Conservation (phyloP, 2,888 invertebrate genomes). For the Melinopterus prodromus region DNA sequence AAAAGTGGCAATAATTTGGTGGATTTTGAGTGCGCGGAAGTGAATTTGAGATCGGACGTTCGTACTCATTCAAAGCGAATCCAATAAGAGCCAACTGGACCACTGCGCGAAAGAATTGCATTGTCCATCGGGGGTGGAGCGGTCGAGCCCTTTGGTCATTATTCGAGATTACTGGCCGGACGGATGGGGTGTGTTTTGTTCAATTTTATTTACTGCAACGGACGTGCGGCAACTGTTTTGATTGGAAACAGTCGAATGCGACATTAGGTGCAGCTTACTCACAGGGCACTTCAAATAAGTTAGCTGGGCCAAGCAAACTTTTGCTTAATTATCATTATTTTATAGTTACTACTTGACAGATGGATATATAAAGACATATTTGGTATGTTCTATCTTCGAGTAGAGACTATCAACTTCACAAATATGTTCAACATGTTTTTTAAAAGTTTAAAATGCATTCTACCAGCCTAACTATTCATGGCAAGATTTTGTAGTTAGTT, state of each 20-base stretch:
- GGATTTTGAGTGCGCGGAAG: not conserved
- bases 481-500: no score
- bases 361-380: no score
- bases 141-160: constrained; percentile 21
- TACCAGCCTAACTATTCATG: no score
- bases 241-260: not conserved
- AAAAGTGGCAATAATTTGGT: constrained; percentile 4
- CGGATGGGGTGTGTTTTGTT: not conserved
- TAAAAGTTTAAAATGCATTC: no score
- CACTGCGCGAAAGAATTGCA: constrained; percentile 21
- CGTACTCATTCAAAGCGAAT: not conserved
- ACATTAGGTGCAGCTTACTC: not conserved
- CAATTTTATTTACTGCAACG: not conserved
- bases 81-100: not conserved
- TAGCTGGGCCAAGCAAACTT: no score
- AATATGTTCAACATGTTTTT: no score
- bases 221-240: constrained; percentile 4
- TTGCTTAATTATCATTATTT: no score
- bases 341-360: no score
- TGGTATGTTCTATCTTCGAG: no score
- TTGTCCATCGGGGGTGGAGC: constrained; percentile 39
- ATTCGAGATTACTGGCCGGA: constrained; percentile 28
- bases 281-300: not conserved
- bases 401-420: no score
- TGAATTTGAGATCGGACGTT: not conserved